Conservation (phyloP, 2,888 invertebrate species). For the Drymonia ruficornis region DNA sequence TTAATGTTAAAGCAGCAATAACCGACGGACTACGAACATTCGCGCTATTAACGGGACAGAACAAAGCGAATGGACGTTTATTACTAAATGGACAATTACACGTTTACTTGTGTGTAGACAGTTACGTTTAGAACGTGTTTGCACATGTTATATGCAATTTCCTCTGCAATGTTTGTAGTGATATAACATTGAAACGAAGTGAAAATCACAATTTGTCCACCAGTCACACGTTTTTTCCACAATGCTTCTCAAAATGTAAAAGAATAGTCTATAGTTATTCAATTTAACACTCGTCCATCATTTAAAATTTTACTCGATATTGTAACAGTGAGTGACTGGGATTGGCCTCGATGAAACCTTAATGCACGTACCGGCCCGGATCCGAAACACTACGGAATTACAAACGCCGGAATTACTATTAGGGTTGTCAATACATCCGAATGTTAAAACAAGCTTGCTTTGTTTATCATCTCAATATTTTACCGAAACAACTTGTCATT, state of each 20-base stretch:
- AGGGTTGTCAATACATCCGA: not conserved
- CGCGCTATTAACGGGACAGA: not conserved
- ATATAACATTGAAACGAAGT: too few relatives aligned
- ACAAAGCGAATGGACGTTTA: not conserved
- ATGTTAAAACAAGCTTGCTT: not conserved
- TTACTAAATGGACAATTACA: not conserved
- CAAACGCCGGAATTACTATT: not conserved
- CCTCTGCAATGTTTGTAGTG: not conserved
- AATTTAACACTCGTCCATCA: too few relatives aligned
- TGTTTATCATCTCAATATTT: too few relatives aligned
- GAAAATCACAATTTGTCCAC: too few relatives aligned
- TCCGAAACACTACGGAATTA: not conserved
- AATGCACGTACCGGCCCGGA: not conserved
- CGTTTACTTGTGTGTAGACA: not conserved
- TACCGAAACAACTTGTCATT: too few relatives aligned
- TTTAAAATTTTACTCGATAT: too few relatives aligned
- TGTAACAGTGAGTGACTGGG: not conserved
- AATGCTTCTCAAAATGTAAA: too few relatives aligned
- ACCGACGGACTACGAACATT: not conserved
- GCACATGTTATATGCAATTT: not conserved
- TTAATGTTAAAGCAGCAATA: not conserved
- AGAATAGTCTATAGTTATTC: too few relatives aligned
- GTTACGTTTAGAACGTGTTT: not conserved
- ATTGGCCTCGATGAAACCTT: slow-evolving; percentile 15
- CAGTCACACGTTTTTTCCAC: too few relatives aligned